A percentile compares a stretch with the other conserved stretches of the same genome.
Conservation (phyloP, 1,140 invertebrate genomes). For the Drosophila elegans region DNA sequence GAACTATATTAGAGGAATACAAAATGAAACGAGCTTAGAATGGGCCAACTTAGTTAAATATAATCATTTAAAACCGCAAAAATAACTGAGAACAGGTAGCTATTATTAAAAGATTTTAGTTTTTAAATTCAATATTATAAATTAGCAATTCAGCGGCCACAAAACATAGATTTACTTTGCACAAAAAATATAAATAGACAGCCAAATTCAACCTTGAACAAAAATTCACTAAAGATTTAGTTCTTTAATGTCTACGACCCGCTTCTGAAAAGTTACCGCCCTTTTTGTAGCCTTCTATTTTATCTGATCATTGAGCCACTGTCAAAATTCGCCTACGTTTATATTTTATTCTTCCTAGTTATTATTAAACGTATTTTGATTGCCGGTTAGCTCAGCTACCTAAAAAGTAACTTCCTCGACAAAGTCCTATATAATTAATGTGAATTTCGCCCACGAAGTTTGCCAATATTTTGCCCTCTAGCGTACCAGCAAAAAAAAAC, state of each 20-base stretch:
- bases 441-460: conserved; percentile 57
- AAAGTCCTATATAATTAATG: conserved; percentile 56
- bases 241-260: not conserved
- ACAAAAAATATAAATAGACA: not conserved
- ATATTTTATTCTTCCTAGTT: conserved; percentile 17
- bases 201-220: not conserved
- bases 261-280: not conserved
- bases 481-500: conserved; percentile 11
- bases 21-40: not conserved
- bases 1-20: not conserved
- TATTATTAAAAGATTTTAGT: too few relatives aligned
- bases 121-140: too few relatives aligned
- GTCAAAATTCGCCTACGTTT: not conserved
- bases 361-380: conserved; percentile 63
- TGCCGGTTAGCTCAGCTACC: conserved; percentile 39
- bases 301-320: conserved; percentile 26
- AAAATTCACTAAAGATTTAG: not conserved
- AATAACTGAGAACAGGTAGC: too few relatives aligned
- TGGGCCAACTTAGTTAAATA: not conserved
- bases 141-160: too few relatives aligned
- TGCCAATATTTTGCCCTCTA: conserved; percentile 37
- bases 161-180: not conserved
- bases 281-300: conserved; percentile 2
- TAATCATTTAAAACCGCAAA: not conserved
- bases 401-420: conserved; percentile 26